phyloP scores from a whole-genome alignment of 2,888 invertebrate species.

The Euzophera pinguis region DNA sequence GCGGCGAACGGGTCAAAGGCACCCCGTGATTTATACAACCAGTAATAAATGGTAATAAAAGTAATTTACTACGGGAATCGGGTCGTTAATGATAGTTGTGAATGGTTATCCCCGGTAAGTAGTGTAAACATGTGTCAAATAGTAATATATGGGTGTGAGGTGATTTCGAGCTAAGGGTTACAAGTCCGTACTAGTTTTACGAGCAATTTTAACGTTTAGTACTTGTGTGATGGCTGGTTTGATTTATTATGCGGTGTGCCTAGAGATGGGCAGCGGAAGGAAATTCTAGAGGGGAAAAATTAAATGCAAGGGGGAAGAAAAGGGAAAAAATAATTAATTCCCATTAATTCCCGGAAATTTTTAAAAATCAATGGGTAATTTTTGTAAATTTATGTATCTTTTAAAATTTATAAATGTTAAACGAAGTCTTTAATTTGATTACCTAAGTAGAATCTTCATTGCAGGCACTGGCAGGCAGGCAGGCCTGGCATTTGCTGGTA shows the following conservation, averaged over 20 bases:
- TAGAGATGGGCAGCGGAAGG: too few species aligned
- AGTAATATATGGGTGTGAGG: constrained; percentile 18
- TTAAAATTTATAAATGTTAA: too few species aligned
- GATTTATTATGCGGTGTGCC: neutral
- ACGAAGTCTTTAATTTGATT: too few species aligned
- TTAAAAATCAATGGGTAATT: too few species aligned
- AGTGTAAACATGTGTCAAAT: constrained; percentile 24
- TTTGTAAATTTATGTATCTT: too few species aligned
- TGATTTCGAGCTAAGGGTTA: constrained; percentile 2
- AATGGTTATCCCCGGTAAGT: constrained; percentile 15
- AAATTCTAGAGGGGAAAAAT: too few species aligned
- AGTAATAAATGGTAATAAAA: constrained; percentile 37
- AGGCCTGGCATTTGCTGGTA: too few species aligned
- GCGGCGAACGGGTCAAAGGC: constrained; percentile 27
- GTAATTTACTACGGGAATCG: constrained; percentile 44
- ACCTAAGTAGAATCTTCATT: too few species aligned
- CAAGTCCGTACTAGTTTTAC: neutral
- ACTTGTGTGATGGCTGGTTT: neutral
- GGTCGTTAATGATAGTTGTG: constrained; percentile 34
- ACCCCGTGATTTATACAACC: constrained; percentile 41
- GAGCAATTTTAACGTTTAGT: constrained; percentile 3
- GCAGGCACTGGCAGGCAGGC: too few species aligned
- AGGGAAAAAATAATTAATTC: too few species aligned
- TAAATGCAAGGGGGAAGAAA: too few species aligned
- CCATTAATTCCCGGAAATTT: too few species aligned